Conservation (phyloP, 2,113 vertebrate genomes). For the Alethe diademata region DNA sequence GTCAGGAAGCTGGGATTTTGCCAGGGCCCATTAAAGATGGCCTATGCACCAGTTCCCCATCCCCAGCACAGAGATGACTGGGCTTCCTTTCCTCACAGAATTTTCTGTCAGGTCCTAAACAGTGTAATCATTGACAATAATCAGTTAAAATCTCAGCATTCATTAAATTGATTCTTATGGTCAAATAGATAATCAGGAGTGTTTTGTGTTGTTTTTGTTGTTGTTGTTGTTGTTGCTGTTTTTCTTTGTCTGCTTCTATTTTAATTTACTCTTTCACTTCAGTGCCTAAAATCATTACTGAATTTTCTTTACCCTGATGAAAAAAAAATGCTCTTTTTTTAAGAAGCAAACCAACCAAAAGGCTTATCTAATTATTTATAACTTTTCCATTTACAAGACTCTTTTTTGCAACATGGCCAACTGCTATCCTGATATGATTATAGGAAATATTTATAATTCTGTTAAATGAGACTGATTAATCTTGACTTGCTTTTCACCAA, state of each 20-base stretch:
- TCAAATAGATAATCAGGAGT: not conserved
- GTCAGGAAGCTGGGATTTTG: not conserved
- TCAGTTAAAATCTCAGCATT: not conserved
- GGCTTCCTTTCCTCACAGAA: not conserved
- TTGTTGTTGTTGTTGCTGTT: not conserved
- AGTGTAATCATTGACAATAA: not conserved
- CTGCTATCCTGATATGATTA: conserved; percentile 27
- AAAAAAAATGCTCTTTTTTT: conserved; percentile 49
- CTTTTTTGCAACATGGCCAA: conserved; percentile 44
- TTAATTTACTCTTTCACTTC: conserved; percentile 19
- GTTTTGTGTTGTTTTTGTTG: not conserved
- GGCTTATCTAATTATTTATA: conserved; percentile 66
- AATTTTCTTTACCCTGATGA: conserved; percentile 53
- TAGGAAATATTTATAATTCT: conserved; percentile 64
- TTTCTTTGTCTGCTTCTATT: not conserved
- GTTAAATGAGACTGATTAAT: conserved; percentile 55
- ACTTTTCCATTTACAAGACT: conserved; percentile 29
- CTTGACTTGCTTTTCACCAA: conserved; percentile 54
- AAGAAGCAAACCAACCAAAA: conserved; percentile 47
- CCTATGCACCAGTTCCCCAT: not conserved
- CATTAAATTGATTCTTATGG: not conserved
- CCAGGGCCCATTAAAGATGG: not conserved
- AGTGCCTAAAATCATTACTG: not conserved
- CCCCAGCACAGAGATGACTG: not conserved
- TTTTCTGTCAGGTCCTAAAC: not conserved